Conservation (phyloP, 1,140 invertebrate genomes). For the Holcopasites calliopsidis region DNA sequence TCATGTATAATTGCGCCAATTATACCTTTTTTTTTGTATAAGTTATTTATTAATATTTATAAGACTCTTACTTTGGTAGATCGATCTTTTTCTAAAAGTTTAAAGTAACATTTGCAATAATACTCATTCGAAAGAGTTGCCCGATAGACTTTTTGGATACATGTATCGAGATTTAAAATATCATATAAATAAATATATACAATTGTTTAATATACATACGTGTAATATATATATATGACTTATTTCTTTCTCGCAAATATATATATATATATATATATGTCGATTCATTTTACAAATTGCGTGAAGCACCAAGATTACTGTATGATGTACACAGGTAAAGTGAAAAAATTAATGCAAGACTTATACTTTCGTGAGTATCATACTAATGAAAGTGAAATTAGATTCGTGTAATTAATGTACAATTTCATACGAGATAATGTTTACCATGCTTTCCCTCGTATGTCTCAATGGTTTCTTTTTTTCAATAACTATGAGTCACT, state of each 20-base stretch:
- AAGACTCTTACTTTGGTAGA: constrained; percentile 29
- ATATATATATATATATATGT: neutral
- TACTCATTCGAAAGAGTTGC: neutral
- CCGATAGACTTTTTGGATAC: constrained; percentile 5
- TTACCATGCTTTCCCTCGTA: constrained; percentile 10
- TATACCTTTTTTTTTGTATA: neutral
- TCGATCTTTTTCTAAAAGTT: constrained; percentile 10
- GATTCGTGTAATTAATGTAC: constrained; percentile 7
- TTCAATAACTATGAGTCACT: constrained; percentile 1
- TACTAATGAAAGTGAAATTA: neutral
- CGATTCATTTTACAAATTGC: constrained; percentile 3
- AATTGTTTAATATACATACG: constrained; percentile 25
- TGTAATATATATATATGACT: neutral
- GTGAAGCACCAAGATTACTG: constrained; percentile 9
- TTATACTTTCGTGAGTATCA: neutral
- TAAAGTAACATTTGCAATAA: too few species aligned
- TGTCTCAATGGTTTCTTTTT: neutral
- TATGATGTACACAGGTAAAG: neutral
- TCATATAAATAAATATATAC: constrained; percentile 32
- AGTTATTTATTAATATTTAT: constrained; percentile 29
- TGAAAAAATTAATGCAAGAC: constrained; percentile 14
- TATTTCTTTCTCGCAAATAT: neutral
- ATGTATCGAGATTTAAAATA: neutral
- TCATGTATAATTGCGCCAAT: constrained; percentile 12
- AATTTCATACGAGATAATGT: constrained; percentile 5